These are phyloP conservation scores for Crepidodera aurea DNA, from an alignment of 2,888 invertebrate genomes.

Conservation along the genomic window DNA sequence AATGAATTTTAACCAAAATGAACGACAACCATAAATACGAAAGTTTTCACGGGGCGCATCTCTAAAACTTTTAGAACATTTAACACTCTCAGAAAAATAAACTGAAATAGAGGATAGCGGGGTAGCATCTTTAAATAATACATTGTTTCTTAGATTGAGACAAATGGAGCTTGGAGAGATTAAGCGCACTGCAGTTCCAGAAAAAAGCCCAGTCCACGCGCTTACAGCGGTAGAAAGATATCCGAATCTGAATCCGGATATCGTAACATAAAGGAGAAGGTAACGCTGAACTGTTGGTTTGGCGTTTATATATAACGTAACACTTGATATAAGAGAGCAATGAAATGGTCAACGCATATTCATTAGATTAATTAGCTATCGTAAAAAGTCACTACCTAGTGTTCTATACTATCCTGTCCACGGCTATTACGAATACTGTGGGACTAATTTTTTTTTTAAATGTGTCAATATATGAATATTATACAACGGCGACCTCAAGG, in stretches of 20 bases:
- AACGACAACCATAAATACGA: conserved; percentile 27
- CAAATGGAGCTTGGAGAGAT: conserved; percentile 61
- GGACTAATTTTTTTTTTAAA: too few species aligned
- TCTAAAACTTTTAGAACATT: conserved; percentile 39
- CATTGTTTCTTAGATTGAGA: conserved; percentile 62
- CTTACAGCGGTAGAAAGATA: not conserved
- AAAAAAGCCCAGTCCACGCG: conserved; percentile 18
- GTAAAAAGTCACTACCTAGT: too few species aligned
- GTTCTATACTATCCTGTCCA: too few species aligned
- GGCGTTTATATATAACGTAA: too few species aligned
- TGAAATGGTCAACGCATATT: too few species aligned
- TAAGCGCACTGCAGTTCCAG: conserved; percentile 52
- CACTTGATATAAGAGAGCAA: too few species aligned
- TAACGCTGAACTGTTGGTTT: not conserved
- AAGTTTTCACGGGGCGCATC: conserved; percentile 23
- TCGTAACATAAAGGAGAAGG: not conserved
- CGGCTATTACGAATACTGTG: too few species aligned
- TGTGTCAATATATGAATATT: too few species aligned
- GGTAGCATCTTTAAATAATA: conserved; percentile 60
- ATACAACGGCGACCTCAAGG: too few species aligned
- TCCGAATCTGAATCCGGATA: not conserved
- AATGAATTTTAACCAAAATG: conserved; percentile 19
- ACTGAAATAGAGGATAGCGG: conserved; percentile 44
- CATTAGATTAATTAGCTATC: too few species aligned
- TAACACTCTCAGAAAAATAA: conserved; percentile 44